A percentile compares a stretch with the other conserved stretches of the same genome.
These are phyloP conservation scores for Phocides pigmalion DNA, from an alignment of 1,140 invertebrate genomes.

Conservation along the genomic window DNA sequence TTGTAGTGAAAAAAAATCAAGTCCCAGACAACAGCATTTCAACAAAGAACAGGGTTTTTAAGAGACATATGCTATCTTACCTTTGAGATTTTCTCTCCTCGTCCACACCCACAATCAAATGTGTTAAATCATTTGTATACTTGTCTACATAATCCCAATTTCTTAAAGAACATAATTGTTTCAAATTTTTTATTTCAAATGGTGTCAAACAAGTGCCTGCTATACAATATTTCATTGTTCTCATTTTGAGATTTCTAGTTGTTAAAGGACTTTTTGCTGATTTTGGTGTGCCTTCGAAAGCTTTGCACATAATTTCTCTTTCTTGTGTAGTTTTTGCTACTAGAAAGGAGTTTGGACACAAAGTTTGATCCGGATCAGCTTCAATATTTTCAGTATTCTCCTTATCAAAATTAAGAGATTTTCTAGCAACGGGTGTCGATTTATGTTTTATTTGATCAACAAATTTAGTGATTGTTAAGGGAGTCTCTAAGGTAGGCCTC, in stretches of 20 bases:
- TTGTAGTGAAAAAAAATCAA: too few species aligned
- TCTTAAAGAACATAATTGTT: conserved; percentile 50
- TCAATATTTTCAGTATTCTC: conserved; percentile 38
- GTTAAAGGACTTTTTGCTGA: conserved; percentile 16
- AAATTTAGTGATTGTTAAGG: conserved; percentile 68
- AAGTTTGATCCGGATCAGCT: conserved; percentile 55
- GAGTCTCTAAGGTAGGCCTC: conserved; percentile 58
- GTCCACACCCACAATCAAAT: conserved; percentile 73
- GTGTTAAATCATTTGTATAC: conserved; percentile 69
- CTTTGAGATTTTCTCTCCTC: conserved; percentile 72
- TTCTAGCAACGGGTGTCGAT: conserved; percentile 69
- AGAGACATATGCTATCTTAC: conserved; percentile 48
- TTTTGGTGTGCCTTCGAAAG: conserved; percentile 53
- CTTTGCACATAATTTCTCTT: conserved; percentile 63
- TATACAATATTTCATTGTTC: conserved; percentile 49
- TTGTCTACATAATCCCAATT: conserved; percentile 67
- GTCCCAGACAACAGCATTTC: too few species aligned
- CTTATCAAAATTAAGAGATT: conserved; percentile 64
- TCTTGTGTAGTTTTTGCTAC: conserved; percentile 67
- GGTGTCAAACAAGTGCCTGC: conserved; percentile 64
- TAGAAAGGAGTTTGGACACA: conserved; percentile 49
- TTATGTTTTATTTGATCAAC: conserved; percentile 66
- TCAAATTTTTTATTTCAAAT: conserved; percentile 50
- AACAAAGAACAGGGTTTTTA: too few species aligned
- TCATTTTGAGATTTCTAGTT: conserved; percentile 32